Conservation (phyloP, 1,140 invertebrate species). For the Drosophila sturtevanti region DNA sequence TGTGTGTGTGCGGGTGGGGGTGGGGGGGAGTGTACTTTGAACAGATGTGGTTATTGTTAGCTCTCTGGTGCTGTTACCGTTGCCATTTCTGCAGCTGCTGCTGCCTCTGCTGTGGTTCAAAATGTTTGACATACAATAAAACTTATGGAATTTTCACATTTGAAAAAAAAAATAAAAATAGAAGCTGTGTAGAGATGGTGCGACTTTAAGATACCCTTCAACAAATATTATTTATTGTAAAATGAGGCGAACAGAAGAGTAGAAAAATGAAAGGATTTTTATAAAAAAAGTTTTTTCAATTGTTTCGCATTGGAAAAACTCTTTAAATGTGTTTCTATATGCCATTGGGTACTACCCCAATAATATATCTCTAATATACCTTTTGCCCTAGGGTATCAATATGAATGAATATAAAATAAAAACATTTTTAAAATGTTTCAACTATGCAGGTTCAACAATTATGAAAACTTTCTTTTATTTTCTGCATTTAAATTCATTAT, state of each 20-base stretch:
- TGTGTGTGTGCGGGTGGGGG: too few species aligned
- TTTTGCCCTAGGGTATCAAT: background rate
- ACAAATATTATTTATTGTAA: too few species aligned
- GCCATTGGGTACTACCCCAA: too few species aligned
- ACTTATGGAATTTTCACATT: background rate
- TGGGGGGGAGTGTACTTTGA: background rate
- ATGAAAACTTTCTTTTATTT: background rate
- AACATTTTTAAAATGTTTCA: background rate
- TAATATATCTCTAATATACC: too few species aligned
- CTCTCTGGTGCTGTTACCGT: too few species aligned
- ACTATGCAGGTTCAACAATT: background rate
- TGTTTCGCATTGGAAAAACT: too few species aligned
- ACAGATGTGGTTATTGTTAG: constrained; percentile 6
- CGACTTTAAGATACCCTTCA: background rate
- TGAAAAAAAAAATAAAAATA: background rate
- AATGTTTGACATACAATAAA: constrained; percentile 4
- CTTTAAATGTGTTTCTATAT: too few species aligned
- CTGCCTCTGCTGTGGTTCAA: background rate
- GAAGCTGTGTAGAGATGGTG: background rate
- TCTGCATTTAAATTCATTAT: background rate
- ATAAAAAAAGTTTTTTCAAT: too few species aligned
- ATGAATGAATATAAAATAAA: constrained; percentile 1
- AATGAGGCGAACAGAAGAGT: too few species aligned
- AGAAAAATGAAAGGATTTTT: background rate
- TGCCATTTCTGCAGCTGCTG: background rate